Base-by-base conservation (phyloP, 2,888 invertebrate genomes). In the Salpingus planirostris region DNA sequence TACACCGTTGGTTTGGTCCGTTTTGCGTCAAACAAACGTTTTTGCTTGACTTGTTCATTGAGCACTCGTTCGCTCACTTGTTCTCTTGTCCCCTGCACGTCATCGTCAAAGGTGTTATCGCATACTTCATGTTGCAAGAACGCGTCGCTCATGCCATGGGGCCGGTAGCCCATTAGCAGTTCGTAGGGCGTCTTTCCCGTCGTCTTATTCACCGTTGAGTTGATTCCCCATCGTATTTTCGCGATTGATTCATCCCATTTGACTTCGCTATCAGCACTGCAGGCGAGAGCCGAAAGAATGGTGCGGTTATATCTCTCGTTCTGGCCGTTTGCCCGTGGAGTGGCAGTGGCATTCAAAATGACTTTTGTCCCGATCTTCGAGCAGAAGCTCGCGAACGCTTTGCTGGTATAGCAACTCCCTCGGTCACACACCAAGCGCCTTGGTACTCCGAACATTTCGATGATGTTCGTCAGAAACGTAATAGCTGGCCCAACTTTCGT, bases 211-310 rank as follows among this genome's bases (percentile, higher is more conserved):
- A 3, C 43, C 31, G 29, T 41, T 33, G n/a, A 14, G 29, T 26
- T 47, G 25, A 24, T 36, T 40, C 5, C 29, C 13, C 14, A 15
- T 18, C 8, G 66, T 74, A 74, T 77, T 77, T 52, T 15, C 3
- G 54, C 44, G 0, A 24, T 31, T 8, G 31, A 29, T 25, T 49
- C 50, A 1, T 44, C 13, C 18, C 18, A 18, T 8, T 18, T 8
- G 5, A 8, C 8, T 18, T 8, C 18, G 8, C 18, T 8, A 5
- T 18, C 18, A 6, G 18, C 18, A 6, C 18, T 8, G 18, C 5
- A 6, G 5, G 18, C 18, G 5, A 18, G 8, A 18, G 5, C 5
- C 5, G 18, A 18, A 18, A 18, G 5, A 6, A 18, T 6, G 8
- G 8, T 18, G 5, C 8, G 18, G 8, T 18, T 18, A 5, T 6